Conservation (phyloP, 2,113 vertebrate species). For the Heterotilapia buettikoferi region DNA sequence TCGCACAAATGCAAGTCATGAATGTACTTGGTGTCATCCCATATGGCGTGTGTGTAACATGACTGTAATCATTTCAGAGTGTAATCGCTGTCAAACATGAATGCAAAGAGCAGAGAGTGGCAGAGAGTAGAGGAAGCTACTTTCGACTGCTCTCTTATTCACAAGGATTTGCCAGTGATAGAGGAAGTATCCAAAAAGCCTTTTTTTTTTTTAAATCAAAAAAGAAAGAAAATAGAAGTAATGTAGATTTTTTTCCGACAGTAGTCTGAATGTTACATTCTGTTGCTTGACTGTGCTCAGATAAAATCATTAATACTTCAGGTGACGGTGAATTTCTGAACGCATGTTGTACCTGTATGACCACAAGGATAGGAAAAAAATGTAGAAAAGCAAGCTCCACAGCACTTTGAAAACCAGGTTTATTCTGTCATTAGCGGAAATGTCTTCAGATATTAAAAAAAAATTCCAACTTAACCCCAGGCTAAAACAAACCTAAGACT, state of each 20-base stretch:
- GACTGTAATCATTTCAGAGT: not conserved
- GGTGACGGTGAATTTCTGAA: not conserved
- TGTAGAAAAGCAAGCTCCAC: not conserved
- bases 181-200: not conserved
- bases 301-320: not conserved
- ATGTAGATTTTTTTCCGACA: not conserved
- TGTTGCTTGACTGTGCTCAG: not conserved
- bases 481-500: not conserved
- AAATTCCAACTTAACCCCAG: not conserved
- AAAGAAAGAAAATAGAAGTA: not conserved
- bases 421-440: not conserved
- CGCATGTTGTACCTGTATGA: not conserved
- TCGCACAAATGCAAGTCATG: constrained; percentile 11
- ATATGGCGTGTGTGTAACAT: constrained; percentile 7
- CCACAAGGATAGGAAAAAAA: not conserved
- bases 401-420: not conserved
- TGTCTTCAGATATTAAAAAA: not conserved
- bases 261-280: not conserved
- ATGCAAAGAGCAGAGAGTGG: not conserved
- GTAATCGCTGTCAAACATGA: not conserved
- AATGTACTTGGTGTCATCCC: not conserved
- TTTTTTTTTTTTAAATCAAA: not conserved
- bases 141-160: not conserved
- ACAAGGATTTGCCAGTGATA: not conserved
- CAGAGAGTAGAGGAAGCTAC: not conserved